Percentiles rank a stretch among this genome's conserved stretches.
Conservation (phyloP, 1,140 invertebrate genomes). For the Hycleus phaleratus region DNA sequence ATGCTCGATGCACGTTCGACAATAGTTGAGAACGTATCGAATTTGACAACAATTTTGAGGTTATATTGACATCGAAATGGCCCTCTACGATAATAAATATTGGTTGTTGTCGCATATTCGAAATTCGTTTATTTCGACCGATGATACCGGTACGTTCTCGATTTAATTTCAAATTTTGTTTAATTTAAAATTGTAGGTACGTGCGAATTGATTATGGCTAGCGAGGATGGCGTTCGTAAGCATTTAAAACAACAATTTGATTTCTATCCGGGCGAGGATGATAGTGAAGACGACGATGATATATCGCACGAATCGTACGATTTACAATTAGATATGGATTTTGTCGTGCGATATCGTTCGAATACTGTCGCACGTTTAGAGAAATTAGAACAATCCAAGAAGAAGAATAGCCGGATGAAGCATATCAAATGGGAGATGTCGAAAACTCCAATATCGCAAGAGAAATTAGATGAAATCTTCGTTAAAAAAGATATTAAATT, state of each 20-base stretch:
- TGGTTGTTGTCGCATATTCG: slow-evolving; percentile 88
- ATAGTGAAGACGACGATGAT: slow-evolving; percentile 68
- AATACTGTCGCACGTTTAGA: slow-evolving; percentile 80
- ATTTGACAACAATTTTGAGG: no score
- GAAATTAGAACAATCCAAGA: slow-evolving; percentile 78
- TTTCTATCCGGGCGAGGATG: slow-evolving; percentile 66
- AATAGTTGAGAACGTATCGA: no score
- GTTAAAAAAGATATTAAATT: slow-evolving; percentile 43
- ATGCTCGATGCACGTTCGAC: no score
- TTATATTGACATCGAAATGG: slow-evolving; percentile 53
- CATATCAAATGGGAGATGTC: slow-evolving; percentile 68
- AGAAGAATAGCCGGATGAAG: slow-evolving; percentile 69
- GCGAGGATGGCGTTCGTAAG: slow-evolving; percentile 51
- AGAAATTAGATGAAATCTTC: slow-evolving; percentile 64
- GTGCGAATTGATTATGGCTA: slow-evolving; percentile 62
- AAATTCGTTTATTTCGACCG: slow-evolving; percentile 91
- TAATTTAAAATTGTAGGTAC: slow-evolving; percentile 44
- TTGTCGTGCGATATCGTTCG: slow-evolving; percentile 52
- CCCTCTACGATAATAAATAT: slow-evolving; percentile 84
- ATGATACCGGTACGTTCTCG: slow-evolving; percentile 67
- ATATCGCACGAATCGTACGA: slow-evolving; percentile 58
- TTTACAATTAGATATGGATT: slow-evolving; percentile 53
- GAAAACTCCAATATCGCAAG: slow-evolving; percentile 43
- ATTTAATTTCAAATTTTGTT: background rate
- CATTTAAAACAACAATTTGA: slow-evolving; percentile 51